Evolutionary conservation across 2,888 invertebrate species (phyloP).

Genomic region (Neoitamus cyanurus): DNA sequence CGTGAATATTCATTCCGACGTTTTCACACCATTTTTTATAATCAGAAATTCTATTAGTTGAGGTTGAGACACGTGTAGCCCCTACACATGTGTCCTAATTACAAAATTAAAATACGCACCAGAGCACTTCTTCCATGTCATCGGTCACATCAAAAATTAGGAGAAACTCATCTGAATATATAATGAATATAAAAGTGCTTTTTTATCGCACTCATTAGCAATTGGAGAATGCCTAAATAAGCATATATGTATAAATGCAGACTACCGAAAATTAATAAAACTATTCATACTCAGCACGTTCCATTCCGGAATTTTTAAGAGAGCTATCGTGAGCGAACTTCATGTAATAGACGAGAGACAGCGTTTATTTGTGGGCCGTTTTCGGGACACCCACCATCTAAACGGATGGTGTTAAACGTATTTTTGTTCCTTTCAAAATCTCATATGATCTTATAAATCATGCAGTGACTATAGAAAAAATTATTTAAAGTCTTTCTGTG

Average conservation of each 20-base stretch:
- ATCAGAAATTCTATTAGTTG: neutral
- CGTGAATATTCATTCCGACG: neutral
- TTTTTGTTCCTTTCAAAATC: too few relatives aligned
- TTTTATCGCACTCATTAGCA: neutral
- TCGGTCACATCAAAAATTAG: neutral
- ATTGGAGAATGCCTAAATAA: neutral
- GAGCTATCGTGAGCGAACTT: too few relatives aligned
- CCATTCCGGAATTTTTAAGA: too few relatives aligned
- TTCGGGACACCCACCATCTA: too few relatives aligned
- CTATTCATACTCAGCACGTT: too few relatives aligned
- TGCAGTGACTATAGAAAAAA: too few relatives aligned
- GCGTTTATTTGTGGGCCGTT: too few relatives aligned
- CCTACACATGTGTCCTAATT: neutral
- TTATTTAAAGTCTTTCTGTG: too few relatives aligned
- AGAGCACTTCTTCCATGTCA: neutral
- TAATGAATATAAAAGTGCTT: neutral
- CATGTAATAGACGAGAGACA: too few relatives aligned
- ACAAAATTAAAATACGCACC: neutral
- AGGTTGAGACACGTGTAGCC: neutral
- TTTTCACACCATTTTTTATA: neutral
- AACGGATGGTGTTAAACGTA: too few relatives aligned
- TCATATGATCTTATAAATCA: too few relatives aligned
- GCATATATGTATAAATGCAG: neutral
- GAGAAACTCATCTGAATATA: neutral
- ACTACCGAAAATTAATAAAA: neutral